phyloP scores from a whole-genome alignment of 2,113 vertebrate genomes.

The Mungos mungo region DNA sequence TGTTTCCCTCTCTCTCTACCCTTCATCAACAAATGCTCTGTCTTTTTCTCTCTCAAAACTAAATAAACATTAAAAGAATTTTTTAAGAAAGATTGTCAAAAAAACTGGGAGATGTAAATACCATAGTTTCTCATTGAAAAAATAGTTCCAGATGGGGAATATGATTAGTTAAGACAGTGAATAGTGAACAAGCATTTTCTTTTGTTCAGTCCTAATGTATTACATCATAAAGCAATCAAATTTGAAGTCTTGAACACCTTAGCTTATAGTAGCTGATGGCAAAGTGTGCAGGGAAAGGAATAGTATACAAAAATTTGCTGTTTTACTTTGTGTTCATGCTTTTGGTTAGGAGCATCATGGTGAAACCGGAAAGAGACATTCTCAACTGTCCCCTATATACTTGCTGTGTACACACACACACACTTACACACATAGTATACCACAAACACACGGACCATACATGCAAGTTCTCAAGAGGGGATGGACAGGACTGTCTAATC shows the following conservation, averaged over 20 bases:
- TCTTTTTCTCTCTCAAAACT: too few relatives aligned
- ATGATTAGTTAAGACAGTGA: background rate
- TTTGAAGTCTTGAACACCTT: background rate
- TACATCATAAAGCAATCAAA: background rate
- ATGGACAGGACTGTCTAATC: background rate
- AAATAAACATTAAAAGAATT: too few relatives aligned
- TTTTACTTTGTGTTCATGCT: background rate
- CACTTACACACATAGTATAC: background rate
- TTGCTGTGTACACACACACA: background rate
- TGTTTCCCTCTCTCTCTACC: too few relatives aligned
- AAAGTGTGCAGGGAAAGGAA: background rate
- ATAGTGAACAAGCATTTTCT: background rate
- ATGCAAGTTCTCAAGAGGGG: background rate
- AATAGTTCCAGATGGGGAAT: background rate
- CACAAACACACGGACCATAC: background rate
- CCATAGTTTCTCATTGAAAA: background rate
- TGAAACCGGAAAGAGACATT: background rate
- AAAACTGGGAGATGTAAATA: background rate
- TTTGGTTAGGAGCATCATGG: background rate
- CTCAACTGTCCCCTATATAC: background rate
- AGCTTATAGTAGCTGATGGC: background rate
- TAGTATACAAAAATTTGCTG: background rate
- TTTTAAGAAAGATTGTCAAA: background rate
- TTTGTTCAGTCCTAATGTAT: background rate
- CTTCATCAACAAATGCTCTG: too few relatives aligned